phyloP scores from a whole-genome alignment of 2,113 vertebrate genomes.

The Eolophus roseicapilla region DNA sequence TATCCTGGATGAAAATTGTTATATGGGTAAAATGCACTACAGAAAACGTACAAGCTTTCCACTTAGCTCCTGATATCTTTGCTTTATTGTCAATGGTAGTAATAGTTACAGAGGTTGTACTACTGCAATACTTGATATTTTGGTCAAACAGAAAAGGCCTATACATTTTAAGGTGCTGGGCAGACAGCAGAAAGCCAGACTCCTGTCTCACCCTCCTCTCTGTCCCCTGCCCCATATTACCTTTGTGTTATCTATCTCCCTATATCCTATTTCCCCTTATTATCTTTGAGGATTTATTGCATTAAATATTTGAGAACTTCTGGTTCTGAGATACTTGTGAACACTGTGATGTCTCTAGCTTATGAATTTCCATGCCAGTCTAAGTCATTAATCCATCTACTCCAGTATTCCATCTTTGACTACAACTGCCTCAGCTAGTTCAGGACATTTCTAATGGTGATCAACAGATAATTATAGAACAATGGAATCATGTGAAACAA shows the following conservation, averaged over 20 bases:
- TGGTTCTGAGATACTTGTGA: background rate
- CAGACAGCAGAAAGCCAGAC: background rate
- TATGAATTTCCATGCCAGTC: background rate
- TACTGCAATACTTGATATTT: background rate
- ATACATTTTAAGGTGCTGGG: background rate
- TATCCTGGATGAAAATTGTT: background rate
- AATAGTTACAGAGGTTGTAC: background rate
- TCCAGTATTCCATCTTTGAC: background rate
- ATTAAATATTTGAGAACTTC: background rate
- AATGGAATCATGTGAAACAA: background rate
- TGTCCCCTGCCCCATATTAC: background rate
- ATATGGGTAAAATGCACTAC: background rate
- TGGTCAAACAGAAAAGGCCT: background rate
- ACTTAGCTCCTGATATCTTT: background rate
- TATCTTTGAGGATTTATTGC: background rate
- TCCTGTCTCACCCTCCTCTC: background rate
- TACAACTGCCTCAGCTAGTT: background rate
- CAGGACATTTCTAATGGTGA: background rate
- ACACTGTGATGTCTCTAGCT: background rate
- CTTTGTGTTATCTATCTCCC: background rate
- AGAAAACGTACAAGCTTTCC: background rate
- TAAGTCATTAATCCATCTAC: background rate
- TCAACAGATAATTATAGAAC: background rate
- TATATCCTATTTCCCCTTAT: background rate
- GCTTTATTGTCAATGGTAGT: background rate